These are phyloP conservation scores for Eueremaeus valkanovi DNA, from an alignment of 2,888 invertebrate species.

Conservation along the genomic window DNA sequence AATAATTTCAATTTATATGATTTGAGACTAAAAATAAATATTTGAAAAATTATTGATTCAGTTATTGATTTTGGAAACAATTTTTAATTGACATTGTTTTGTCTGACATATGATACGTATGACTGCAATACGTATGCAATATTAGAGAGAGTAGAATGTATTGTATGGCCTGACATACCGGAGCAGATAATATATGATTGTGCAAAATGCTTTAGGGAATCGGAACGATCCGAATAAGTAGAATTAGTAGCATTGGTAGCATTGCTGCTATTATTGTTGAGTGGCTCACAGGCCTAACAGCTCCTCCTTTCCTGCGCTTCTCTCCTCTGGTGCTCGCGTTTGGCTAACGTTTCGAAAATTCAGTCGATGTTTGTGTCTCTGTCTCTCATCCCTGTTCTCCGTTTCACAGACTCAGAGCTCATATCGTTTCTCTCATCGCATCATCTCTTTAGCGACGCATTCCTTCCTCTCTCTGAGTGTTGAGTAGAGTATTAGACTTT, in stretches of 20 bases:
- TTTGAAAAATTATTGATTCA: too few relatives aligned
- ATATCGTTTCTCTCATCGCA: not conserved
- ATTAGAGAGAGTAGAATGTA: not conserved
- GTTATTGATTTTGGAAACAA: too few relatives aligned
- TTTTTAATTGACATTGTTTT: too few relatives aligned
- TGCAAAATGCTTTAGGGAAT: not conserved
- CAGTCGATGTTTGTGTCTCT: not conserved
- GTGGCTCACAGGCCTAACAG: not conserved
- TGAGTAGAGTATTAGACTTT: not conserved
- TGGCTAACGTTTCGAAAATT: not conserved
- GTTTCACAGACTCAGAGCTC: not conserved
- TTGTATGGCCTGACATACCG: not conserved
- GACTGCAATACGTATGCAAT: not conserved
- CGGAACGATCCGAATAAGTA: not conserved
- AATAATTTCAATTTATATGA: too few relatives aligned
- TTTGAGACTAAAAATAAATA: too few relatives aligned
- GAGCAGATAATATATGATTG: slow-evolving; percentile 8
- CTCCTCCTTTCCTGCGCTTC: slow-evolving; percentile 9
- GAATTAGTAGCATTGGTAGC: not conserved
- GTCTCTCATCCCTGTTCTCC: not conserved
- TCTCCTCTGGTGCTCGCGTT: not conserved
- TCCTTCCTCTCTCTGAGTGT: not conserved
- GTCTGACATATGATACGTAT: not conserved
- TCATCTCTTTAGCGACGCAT: not conserved
- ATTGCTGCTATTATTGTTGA: slow-evolving; percentile 1